Conservation (phyloP, 2,888 invertebrate genomes). For the Machimus rusticus region DNA sequence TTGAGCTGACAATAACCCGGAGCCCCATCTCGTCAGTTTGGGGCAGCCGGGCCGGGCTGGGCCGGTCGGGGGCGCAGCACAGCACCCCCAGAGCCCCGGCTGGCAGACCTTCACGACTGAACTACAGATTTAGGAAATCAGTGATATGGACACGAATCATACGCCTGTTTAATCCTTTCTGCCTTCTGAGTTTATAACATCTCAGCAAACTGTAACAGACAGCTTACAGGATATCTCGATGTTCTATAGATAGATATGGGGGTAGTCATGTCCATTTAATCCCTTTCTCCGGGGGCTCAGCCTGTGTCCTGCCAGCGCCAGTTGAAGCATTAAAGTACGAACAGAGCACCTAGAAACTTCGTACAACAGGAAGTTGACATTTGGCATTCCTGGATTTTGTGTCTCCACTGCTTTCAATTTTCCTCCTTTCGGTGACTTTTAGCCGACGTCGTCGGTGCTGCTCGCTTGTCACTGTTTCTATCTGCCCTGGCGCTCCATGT, state of each 20-base stretch:
- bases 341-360: constrained; percentile 43
- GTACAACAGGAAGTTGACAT: constrained; percentile 46
- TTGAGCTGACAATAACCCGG: constrained; percentile 18
- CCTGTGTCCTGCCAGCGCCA: constrained; percentile 40
- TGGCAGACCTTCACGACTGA: constrained; percentile 15
- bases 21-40: neutral
- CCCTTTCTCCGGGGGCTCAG: constrained; percentile 22
- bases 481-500: neutral
- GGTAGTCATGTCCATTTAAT: constrained; percentile 43
- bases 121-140: constrained; percentile 40
- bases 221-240: constrained; percentile 48
- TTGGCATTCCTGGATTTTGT: constrained; percentile 43
- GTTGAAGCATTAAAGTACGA: constrained; percentile 42
- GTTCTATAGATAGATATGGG: constrained; percentile 36
- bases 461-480: constrained; percentile 2
- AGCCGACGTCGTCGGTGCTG: constrained; percentile 27
- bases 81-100: neutral
- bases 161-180: constrained; percentile 48
- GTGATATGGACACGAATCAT: constrained; percentile 46
- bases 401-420: constrained; percentile 29
- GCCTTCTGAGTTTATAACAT: constrained; percentile 46
- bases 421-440: constrained; percentile 36
- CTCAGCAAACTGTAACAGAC: constrained; percentile 47
- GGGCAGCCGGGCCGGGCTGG: neutral
- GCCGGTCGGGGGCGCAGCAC: no score